Percentiles rank a stretch among this genome's conserved stretches.
Evolutionary conservation across 35 echinoderm and acorn worm genomes (phyloP).

Genomic region (Acanthaster planci): DNA sequence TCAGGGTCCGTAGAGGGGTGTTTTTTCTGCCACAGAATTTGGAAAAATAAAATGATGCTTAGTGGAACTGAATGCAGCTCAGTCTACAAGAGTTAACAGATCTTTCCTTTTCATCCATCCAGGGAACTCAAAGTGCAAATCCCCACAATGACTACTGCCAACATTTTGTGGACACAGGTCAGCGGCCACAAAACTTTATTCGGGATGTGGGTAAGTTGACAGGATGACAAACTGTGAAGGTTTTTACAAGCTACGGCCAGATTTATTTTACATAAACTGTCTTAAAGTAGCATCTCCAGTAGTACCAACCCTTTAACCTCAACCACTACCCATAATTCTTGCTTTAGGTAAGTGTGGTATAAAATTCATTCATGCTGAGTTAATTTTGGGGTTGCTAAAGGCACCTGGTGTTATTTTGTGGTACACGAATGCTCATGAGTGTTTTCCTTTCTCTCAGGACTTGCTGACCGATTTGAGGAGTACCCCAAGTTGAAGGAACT

Average conservation of each 20-base stretch:
- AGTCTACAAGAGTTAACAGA: background rate
- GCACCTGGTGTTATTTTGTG: no score
- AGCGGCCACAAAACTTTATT: conserved; percentile 95
- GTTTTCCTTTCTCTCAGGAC: conserved; percentile 52
- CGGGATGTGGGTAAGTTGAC: conserved; percentile 87
- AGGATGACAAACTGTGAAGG: background rate
- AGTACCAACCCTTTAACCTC: no score
- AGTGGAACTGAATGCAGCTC: background rate
- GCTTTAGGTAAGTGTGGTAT: no score
- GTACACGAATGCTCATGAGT: background rate
- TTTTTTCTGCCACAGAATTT: background rate
- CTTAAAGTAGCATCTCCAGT: no score
- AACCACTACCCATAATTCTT: no score
- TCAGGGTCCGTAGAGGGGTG: no score
- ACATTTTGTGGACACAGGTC: conserved; percentile 96
- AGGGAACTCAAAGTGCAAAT: conserved; percentile 99
- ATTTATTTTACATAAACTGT: no score
- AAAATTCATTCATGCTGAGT: no score
- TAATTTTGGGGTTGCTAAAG: no score
- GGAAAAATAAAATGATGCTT: background rate
- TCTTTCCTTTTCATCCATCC: background rate
- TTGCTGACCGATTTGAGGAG: conserved; percentile 96
- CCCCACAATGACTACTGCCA: conserved; percentile 98
- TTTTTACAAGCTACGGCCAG: no score
- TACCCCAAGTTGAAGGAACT: conserved; percentile 98